Evolutionary conservation across 2,113 vertebrate genomes (phyloP).

Genomic region (Anoplopoma fimbria): DNA sequence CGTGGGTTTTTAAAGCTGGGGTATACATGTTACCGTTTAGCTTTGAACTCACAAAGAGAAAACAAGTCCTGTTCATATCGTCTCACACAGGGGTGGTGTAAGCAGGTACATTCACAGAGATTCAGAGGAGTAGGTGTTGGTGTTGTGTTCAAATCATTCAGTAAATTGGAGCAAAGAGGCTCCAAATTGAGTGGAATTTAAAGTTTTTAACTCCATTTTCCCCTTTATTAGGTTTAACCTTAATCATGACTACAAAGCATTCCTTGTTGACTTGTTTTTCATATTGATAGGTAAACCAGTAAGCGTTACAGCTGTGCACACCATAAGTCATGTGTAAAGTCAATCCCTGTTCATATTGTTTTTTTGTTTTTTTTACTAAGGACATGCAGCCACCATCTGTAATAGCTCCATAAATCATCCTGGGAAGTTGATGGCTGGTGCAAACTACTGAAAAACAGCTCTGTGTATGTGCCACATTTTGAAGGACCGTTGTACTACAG

Average conservation of each 20-base stretch:
- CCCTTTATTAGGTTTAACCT: not conserved
- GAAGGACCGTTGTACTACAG: not conserved
- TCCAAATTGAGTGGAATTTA: not conserved
- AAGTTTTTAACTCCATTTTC: not conserved
- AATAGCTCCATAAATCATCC: not conserved
- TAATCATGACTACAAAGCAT: not conserved
- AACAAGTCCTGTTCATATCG: not conserved
- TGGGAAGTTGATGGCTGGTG: not conserved
- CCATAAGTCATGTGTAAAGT: not conserved
- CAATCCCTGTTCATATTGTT: not conserved
- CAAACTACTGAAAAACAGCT: not conserved
- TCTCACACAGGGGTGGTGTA: not conserved
- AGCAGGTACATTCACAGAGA: conserved; percentile 16
- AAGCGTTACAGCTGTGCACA: too few relatives aligned
- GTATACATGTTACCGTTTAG: not conserved
- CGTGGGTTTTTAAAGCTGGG: not conserved
- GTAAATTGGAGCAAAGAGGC: not conserved
- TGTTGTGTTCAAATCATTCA: conserved; percentile 10
- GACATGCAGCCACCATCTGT: not conserved
- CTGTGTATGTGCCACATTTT: not conserved
- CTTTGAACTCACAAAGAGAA: not conserved
- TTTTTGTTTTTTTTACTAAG: not conserved
- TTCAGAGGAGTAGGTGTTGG: not conserved
- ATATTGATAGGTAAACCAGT: not conserved
- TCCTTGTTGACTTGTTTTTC: not conserved